Percentiles rank a stretch among this genome's conserved stretches.
phyloP scores from a whole-genome alignment of 1,140 invertebrate genomes.

The Drosophila fuyamai region DNA sequence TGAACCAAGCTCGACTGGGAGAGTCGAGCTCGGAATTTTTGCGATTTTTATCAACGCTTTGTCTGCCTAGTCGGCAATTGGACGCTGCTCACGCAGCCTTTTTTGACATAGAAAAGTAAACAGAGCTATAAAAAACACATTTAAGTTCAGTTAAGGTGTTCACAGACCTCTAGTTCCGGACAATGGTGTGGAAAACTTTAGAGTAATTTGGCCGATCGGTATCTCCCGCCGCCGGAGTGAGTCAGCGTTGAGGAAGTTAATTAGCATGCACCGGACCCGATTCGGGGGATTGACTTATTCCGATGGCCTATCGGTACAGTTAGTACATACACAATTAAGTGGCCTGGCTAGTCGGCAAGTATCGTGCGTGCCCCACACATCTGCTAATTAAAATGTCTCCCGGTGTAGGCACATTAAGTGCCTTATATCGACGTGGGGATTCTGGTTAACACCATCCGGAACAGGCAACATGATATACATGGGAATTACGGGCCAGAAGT shows the following conservation, averaged over 20 bases:
- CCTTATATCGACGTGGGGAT: conserved; percentile 6
- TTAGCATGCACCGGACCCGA: conserved; percentile 57
- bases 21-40: conserved; percentile 36
- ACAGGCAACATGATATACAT: conserved; percentile 23
- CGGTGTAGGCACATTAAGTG: conserved; percentile 22
- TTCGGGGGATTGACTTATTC: conserved; percentile 53
- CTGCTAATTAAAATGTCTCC: conserved; percentile 27
- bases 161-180: conserved; percentile 55
- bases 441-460: conserved; percentile 27
- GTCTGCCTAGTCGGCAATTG: conserved; percentile 39
- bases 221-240: conserved; percentile 13
- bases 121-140: conserved; percentile 13
- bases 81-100: conserved; percentile 19
- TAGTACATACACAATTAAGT: conserved; percentile 38
- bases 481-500: conserved; percentile 10
- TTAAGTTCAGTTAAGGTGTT: conserved; percentile 35
- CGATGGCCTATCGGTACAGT: conserved; percentile 45
- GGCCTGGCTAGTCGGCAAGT: conserved; percentile 10
- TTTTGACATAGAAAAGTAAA: conserved; percentile 20
- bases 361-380: conserved; percentile 34
- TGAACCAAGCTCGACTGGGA: conserved; percentile 35
- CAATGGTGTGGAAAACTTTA: conserved; percentile 31
- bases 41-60: conserved; percentile 50
- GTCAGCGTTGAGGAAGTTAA: conserved; percentile 66
- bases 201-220: conserved; percentile 26